Conservation (phyloP, 2,113 vertebrate genomes). For the Poeciliopsis turrubarensis region DNA sequence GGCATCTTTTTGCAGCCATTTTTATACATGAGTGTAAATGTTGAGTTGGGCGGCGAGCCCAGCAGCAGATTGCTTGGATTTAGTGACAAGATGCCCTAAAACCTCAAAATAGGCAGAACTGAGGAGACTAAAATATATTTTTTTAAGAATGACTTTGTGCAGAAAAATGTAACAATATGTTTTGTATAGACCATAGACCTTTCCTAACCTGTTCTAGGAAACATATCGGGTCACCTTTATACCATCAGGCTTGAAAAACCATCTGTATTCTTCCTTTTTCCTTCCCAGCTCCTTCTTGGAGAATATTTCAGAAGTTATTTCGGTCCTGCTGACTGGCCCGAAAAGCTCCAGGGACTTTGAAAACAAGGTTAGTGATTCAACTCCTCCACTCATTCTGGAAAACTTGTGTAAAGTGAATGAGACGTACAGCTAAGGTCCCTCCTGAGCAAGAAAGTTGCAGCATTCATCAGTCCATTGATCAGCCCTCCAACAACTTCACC, state of each 20-base stretch:
- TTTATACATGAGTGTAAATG: no score
- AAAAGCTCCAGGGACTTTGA: constrained; percentile 29
- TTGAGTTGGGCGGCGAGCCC: no score
- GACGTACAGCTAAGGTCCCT: constrained; percentile 9
- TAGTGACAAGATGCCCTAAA: no score
- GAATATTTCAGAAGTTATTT: constrained; percentile 22
- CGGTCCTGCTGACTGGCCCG: constrained; percentile 21
- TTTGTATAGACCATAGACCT: no score
- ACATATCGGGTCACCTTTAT: no score
- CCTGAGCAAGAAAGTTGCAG: constrained; percentile 19
- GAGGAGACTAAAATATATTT: no score
- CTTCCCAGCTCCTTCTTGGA: constrained; percentile 2
- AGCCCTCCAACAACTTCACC: constrained; percentile 27
- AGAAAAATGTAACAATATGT: no score
- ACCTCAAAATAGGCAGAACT: no score
- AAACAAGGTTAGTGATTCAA: constrained; percentile 9
- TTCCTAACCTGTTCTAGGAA: no score
- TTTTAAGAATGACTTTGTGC: no score
- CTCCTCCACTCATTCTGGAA: constrained; percentile 13
- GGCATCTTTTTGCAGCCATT: no score
- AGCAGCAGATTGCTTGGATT: no score
- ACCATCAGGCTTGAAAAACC: constrained; percentile 14
- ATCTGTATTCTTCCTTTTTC: background rate
- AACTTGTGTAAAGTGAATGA: constrained; percentile 14
- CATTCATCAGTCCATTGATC: constrained; percentile 1